These are phyloP conservation scores for Pseudopodoces humilis DNA, from an alignment of 2,113 vertebrate genomes.

Conservation along the genomic window DNA sequence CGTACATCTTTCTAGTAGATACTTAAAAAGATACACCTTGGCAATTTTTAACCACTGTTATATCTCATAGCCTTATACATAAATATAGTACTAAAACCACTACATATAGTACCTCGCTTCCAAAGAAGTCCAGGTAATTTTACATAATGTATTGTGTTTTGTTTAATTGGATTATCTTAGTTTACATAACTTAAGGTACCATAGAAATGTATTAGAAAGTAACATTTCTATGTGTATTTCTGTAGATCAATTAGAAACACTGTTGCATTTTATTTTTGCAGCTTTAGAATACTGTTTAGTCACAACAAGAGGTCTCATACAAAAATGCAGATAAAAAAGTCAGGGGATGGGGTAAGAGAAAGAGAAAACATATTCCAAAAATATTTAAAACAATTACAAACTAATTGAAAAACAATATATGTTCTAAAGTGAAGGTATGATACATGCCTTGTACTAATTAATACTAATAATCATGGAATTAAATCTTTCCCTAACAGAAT, in stretches of 20 bases:
- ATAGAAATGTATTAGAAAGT: not conserved
- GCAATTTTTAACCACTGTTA: not conserved
- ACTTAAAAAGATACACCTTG: not conserved
- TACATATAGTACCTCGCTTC: not conserved
- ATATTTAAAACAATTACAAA: not conserved
- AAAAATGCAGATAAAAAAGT: not conserved
- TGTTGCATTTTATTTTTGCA: not conserved
- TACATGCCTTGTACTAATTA: not conserved
- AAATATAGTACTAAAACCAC: not conserved
- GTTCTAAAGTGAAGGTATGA: not conserved
- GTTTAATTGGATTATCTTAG: not conserved
- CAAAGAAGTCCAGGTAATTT: not conserved
- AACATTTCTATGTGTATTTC: not conserved
- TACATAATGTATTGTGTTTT: not conserved
- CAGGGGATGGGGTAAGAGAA: rapidly evolving
- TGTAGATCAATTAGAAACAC: not conserved
- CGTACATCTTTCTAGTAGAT: not conserved
- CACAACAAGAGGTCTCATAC: not conserved
- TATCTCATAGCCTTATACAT: not conserved
- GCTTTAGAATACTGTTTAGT: not conserved
- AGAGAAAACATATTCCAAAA: not conserved
- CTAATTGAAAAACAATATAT: not conserved
- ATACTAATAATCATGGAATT: not conserved
- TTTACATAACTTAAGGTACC: not conserved
- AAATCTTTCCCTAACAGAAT: not conserved